These are phyloP conservation scores for Drosophila equinoxialis DNA, from an alignment of 1,140 invertebrate genomes.

Conservation along the genomic window DNA sequence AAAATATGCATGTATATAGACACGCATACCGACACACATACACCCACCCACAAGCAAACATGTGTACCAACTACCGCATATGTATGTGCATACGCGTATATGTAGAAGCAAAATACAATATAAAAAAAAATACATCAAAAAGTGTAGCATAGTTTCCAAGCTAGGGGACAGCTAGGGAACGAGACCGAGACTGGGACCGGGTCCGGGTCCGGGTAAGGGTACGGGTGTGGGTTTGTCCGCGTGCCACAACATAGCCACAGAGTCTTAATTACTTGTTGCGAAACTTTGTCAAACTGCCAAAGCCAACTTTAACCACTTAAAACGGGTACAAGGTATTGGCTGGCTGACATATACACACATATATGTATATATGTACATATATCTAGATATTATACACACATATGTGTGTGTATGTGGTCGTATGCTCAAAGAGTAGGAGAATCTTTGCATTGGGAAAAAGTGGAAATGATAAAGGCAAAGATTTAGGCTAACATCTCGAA, in stretches of 20 bases:
- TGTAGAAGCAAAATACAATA: too few relatives aligned
- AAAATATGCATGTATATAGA: conserved; percentile 27
- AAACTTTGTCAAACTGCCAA: conserved; percentile 22
- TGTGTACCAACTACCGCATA: conserved; percentile 3
- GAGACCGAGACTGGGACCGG: neutral
- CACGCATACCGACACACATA: conserved; percentile 13
- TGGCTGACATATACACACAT: neutral
- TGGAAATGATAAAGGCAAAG: neutral
- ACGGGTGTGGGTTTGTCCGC: neutral
- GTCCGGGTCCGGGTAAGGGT: neutral
- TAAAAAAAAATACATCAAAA: conserved; percentile 25
- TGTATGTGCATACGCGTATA: neutral
- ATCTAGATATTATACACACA: too few relatives aligned
- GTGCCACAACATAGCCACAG: conserved; percentile 11
- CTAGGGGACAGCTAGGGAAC: neutral
- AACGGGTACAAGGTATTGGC: conserved; percentile 9
- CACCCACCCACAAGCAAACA: conserved; percentile 4
- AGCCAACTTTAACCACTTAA: conserved; percentile 16
- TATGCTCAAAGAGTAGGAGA: neutral
- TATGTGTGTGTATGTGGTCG: neutral
- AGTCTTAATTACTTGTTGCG: conserved; percentile 28
- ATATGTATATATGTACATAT: neutral
- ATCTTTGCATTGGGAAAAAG: neutral
- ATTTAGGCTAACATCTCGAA: neutral
- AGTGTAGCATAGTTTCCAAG: conserved; percentile 53